Evolutionary conservation across 2,113 vertebrate species (phyloP), one percentile per base, ranked within the genome.

Genomic region (Lepisosteus osseus): DNA sequence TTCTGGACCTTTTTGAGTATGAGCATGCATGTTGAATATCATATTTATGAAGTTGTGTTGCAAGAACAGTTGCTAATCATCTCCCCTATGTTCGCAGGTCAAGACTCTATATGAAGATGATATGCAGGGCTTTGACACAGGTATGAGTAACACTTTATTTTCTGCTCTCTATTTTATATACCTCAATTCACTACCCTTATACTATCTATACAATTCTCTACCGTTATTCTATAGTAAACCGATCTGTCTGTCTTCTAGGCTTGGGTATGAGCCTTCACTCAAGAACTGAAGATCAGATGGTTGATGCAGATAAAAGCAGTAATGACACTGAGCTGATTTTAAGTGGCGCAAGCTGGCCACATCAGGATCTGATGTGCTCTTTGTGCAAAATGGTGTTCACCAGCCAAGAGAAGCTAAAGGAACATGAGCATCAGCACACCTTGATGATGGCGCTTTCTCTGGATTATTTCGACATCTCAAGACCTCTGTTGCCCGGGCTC

Each of bases 381-480:
- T 87, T 94, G 88, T 93, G 92, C 83, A 82, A 91, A 82, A 91
- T 87, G 88, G 83, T 91, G 74, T 90, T 93, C 78, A 84, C 83
- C 83, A 65, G 81, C 79, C 84, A 86, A 64, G 89, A 91, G 68
- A 81, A 90, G 79, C 91, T 90, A 72, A 80, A 86, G 85, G 90
- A 92, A 75, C 92, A 92, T 59, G 81, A 92, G 80, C 89, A 90
- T 6, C 59, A 76, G 68, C 88, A 93, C 47, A 56, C 81, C 3
- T 81, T 92, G 75, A 86, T 92, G 65, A 65, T 80, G 86, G 84
- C 87, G 2, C 70, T 94, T 69, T 90, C 90, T 0, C 54, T 89
- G 3, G 85, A 92, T 73, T 80, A 81, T 80, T 63, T 85, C 0
- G 74, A 77, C 68, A 77, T 54, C 71, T 2, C 84, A 43, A 61